Evolutionary conservation across 2,113 vertebrate genomes (phyloP).

Genomic region (Myxocyprinus asiaticus): DNA sequence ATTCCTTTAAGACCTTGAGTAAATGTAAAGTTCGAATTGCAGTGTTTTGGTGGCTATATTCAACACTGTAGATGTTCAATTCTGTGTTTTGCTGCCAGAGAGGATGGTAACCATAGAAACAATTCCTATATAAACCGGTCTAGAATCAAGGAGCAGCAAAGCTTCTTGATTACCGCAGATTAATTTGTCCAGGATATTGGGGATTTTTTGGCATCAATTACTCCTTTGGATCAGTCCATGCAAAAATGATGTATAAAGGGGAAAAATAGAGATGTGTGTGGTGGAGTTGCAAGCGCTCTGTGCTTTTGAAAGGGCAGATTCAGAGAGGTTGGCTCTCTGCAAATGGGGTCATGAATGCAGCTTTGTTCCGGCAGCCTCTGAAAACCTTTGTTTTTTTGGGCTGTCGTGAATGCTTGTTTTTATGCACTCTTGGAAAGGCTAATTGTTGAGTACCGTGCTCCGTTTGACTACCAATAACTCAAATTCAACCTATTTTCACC

Average conservation of each 20-base stretch:
- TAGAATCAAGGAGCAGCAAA: not conserved
- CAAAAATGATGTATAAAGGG: constrained; percentile 26
- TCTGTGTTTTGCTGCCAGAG: not conserved
- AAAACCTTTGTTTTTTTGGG: constrained; percentile 62
- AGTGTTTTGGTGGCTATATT: no score
- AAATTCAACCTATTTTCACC: not conserved
- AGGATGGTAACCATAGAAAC: constrained; percentile 70
- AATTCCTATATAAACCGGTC: constrained; percentile 57
- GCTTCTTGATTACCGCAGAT: no score
- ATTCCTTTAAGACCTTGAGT: no score
- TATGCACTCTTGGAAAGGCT: constrained; percentile 54
- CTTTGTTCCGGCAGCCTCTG: constrained; percentile 63
- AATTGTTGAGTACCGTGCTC: constrained; percentile 57
- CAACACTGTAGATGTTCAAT: not conserved
- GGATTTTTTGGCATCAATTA: no score
- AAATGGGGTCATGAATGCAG: constrained; percentile 67
- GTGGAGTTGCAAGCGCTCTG: constrained; percentile 38
- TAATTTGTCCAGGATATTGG: no score
- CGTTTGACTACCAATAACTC: not conserved
- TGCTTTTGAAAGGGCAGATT: constrained; percentile 62
- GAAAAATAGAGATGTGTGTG: constrained; percentile 42
- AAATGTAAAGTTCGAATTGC: no score
- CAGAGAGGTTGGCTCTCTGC: constrained; percentile 61
- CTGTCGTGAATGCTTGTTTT: constrained; percentile 65
- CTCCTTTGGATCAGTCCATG: not conserved